Evolutionary conservation across 2,797 vertebrate genomes (phyloP).

Genomic region (Rhyacichthys aspro): DNA sequence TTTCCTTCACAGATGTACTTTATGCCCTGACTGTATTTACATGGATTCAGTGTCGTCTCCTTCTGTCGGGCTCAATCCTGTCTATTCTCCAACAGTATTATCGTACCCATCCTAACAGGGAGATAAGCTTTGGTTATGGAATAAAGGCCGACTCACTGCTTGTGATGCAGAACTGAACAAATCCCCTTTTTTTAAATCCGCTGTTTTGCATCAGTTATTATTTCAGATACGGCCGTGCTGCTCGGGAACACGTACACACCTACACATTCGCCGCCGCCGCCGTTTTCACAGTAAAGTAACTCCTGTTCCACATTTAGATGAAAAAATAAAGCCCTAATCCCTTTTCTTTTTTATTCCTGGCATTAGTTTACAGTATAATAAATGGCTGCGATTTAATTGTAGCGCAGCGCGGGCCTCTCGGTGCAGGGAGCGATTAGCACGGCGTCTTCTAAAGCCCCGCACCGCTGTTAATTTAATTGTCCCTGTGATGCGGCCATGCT

Average conservation of each 20-base stretch:
- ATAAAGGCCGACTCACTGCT: conserved; percentile 56
- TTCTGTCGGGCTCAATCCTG: conserved; percentile 5
- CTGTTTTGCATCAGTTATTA: conserved; percentile 71
- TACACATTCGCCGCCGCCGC: conserved; percentile 21
- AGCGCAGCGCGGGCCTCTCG: conserved; percentile 54
- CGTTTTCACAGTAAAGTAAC: conserved; percentile 42
- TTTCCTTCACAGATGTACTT: too few species aligned
- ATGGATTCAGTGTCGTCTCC: conserved; percentile 10
- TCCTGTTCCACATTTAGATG: conserved; percentile 57
- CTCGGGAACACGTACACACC: conserved; percentile 30
- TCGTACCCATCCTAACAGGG: conserved; percentile 63
- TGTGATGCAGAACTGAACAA: conserved; percentile 69
- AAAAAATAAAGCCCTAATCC: conserved; percentile 57
- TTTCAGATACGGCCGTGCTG: conserved; percentile 61
- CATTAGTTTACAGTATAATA: conserved; percentile 69
- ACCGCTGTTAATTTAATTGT: conserved; percentile 80
- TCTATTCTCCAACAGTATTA: conserved; percentile 56
- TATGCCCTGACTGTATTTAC: background rate
- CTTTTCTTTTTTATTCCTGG: conserved; percentile 35
- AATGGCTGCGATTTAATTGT: conserved; percentile 73
- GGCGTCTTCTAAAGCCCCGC: conserved; percentile 65
- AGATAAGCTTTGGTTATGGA: conserved; percentile 69
- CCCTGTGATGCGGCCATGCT: conserved; percentile 77
- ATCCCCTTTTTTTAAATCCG: conserved; percentile 66
- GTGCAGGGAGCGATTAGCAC: conserved; percentile 74